Evolutionary conservation across 1,140 invertebrate genomes (phyloP), one percentile per base, ranked within the genome.

Genomic region (Calephelis virginiensis): DNA sequence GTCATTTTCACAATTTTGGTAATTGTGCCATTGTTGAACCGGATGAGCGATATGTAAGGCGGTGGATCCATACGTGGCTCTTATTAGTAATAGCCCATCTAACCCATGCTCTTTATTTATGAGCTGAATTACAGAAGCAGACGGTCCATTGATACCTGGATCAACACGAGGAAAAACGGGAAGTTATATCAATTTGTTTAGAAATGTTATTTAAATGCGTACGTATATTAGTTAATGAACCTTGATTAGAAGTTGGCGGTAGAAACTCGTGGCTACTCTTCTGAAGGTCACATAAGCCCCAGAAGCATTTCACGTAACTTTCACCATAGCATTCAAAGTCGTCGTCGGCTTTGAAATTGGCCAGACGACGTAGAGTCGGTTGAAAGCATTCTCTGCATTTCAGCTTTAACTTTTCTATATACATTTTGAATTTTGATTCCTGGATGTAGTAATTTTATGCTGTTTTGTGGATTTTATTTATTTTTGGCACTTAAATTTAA

Each of bases 241-340:
- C 53, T 56, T 53, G 63, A 13, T 59, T 63, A 28, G 47, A 63
- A 49, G 56, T 28, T 61, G 43, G 60, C 4, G 13, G 28, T 56
- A 63, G 7, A n/a, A 65, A 69, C 10, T 69, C 56, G 7, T 79
- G 75, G n/a, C 60, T 56, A 50, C 83, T 86, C 60, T 64, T 78
- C 13, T 85, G 86, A 10, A 74, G 73, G 68, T 89, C 84, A 59
- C 85, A 88, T 8, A 86, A 61, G 6, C 75, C 69, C 83, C 84
- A 89, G 63, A 89, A 86, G 62, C 83, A 86, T 74, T 86, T 86
- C 6, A 86, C 69, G 64, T 89, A 89, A 66, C 79, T 79, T 28
- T 86, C 80, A 0, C 77, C 66, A 53, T 85, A 85, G 63, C 83
- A 85, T 61, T 83, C 78, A 14, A 75, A 82, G 37, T 82, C 77